Conservation (phyloP, 2,113 vertebrate species). For the Heterocephalus glaber region DNA sequence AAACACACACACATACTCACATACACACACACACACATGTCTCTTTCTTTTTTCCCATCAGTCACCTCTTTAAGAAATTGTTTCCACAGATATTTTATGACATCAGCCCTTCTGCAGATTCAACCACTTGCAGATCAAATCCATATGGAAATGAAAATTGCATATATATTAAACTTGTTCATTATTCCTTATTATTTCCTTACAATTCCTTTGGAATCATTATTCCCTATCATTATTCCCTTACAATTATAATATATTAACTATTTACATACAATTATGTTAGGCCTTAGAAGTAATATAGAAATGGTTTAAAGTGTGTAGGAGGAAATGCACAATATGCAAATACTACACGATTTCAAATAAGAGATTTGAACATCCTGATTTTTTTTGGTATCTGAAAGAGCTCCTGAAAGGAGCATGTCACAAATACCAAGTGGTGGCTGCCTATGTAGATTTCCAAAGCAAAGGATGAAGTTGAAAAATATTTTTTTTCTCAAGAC, state of each 20-base stretch:
- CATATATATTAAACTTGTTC: background rate
- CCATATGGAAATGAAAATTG: background rate
- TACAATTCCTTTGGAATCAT: background rate
- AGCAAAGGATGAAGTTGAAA: background rate
- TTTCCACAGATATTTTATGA: background rate
- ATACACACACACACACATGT: no score
- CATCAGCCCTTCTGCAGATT: background rate
- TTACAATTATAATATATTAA: background rate
- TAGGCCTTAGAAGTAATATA: background rate
- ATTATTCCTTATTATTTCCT: background rate
- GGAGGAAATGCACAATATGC: background rate
- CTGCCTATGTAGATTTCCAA: background rate
- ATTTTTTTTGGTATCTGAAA: background rate
- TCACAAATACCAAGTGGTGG: no score
- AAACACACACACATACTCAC: background rate
- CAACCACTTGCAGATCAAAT: background rate
- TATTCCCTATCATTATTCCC: background rate
- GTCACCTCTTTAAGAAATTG: conserved; percentile 7
- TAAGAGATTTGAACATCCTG: background rate
- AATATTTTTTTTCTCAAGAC: background rate
- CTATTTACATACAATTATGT: background rate
- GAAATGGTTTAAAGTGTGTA: background rate
- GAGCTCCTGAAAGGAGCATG: background rate
- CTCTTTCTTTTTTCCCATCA: background rate
- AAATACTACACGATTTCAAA: background rate